phyloP scores from a whole-genome alignment of 2,797 vertebrate genomes.

The Arnoldichthys spilopterus region DNA sequence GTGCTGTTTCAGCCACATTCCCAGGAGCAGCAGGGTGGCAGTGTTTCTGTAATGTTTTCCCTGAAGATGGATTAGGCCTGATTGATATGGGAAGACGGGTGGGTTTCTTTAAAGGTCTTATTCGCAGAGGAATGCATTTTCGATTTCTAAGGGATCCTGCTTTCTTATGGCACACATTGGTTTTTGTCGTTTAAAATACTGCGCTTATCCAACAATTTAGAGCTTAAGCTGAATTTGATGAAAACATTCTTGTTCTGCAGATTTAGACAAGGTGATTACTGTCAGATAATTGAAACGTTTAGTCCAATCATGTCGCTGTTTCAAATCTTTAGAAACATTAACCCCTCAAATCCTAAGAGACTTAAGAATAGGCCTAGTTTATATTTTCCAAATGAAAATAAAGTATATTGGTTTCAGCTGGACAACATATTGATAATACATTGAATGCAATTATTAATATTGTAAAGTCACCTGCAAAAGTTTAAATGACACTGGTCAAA shows the following conservation, averaged over 20 bases:
- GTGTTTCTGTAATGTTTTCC: constrained; percentile 41
- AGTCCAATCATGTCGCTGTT: constrained; percentile 59
- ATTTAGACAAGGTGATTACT: constrained; percentile 37
- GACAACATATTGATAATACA: not conserved
- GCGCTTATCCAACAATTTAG: constrained; percentile 19
- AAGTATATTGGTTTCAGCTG: too few species aligned
- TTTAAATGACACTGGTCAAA: too few species aligned
- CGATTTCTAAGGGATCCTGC: constrained; percentile 25
- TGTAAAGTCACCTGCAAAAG: not conserved
- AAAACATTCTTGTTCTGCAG: constrained; percentile 47
- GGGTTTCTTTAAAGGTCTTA: constrained; percentile 50
- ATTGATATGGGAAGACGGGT: constrained; percentile 40
- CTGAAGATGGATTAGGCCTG: constrained; percentile 51
- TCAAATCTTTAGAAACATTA: not conserved
- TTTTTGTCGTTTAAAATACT: constrained; percentile 16
- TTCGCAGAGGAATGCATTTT: constrained; percentile 51
- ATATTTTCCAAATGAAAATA: too few species aligned
- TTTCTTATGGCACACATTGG: constrained; percentile 21
- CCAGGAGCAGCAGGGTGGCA: constrained; percentile 44
- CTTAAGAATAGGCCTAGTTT: too few species aligned
- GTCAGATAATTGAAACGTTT: constrained; percentile 40
- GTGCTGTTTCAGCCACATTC: constrained; percentile 47
- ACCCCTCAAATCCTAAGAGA: not conserved
- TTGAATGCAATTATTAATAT: not conserved
- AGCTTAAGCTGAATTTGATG: constrained; percentile 50